Evolutionary conservation across 53 echinoderm and acorn worm species (phyloP), one percentile per base, ranked within the genome.

Genomic region (Paracentrotus lividus): DNA sequence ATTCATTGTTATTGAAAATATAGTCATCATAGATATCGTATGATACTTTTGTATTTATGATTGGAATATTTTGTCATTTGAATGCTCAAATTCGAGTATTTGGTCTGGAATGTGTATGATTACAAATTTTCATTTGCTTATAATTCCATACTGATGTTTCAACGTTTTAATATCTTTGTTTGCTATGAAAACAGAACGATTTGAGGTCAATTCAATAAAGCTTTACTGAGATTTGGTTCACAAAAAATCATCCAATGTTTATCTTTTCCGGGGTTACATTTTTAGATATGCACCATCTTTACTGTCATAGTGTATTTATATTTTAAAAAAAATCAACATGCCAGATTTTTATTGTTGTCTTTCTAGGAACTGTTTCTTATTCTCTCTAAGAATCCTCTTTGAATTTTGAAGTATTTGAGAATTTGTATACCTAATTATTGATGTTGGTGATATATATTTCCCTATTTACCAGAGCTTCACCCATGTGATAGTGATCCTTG

Each of bases 401-500:
- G 34, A 18, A 72, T 12, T 14, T 29, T 29, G 2, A 7, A 66
- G 33, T 26, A 72, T 72, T 72, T 36, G 4, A 0, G 20, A 72
- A 1, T 38, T 72, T 40, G 0, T 76, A 1, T 36, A 26, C 40
- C 20, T 40, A 16, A 42, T 14, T 40, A 40, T 42, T 76, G 18
- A 40, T 7, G 21, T 20, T 42, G 5, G 40, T 5, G 4, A 40
- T 21, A 42, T 69, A 34, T 42, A 42, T 76, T 40, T 76, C 31
- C 29, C n/a, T 13, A 47, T n/a, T 44, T 23, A 78, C 47, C 72
- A 92, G 92, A 81, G 36, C 44, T 95, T 6, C 53, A 20, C 27
- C 93, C 95, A 29, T 95, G 95, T 91, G 94, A 84, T 16, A 84
- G 77, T 34, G 49, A 77, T 45, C 98, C 98, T 27, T 98, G 98